Percentiles rank a stretch among this genome's conserved stretches.
Evolutionary conservation across 2,797 vertebrate species (phyloP).

Genomic region (Anniella stebbinsi): DNA sequence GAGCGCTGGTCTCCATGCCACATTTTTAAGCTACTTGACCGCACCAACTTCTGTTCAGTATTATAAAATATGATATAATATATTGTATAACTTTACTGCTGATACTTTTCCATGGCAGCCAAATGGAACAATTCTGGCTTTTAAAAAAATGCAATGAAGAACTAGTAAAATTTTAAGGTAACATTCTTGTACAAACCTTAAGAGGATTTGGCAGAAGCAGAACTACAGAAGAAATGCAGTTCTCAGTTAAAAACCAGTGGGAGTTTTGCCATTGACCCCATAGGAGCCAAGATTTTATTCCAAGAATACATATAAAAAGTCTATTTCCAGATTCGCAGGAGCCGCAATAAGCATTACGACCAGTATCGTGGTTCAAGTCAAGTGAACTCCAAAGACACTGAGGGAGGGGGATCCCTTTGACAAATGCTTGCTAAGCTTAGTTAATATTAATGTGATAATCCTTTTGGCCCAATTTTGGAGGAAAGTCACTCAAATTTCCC

Average conservation of each 20-base stretch:
- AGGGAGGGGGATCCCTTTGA: not conserved
- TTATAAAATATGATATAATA: conserved; percentile 25
- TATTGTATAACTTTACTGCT: conserved; percentile 22
- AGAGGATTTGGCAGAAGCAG: conserved; percentile 19
- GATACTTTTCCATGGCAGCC: not conserved
- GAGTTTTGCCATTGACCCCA: conserved; percentile 22
- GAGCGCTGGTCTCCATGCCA: not conserved
- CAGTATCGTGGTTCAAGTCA: not conserved
- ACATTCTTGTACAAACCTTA: conserved; percentile 17
- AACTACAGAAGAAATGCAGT: conserved; percentile 17
- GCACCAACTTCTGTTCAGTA: conserved; percentile 27
- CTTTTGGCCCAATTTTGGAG: not conserved
- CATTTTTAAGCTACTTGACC: conserved; percentile 30
- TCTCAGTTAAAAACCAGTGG: conserved; percentile 15
- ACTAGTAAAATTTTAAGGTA: conserved; percentile 29
- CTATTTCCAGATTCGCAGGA: conserved; percentile 28
- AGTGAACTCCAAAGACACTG: not conserved
- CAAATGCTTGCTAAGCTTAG: conserved; percentile 16
- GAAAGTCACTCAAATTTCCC: not conserved
- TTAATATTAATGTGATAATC: conserved; percentile 10
- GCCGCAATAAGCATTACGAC: not conserved
- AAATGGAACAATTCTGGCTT: conserved; percentile 30
- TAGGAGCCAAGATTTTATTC: conserved; percentile 29
- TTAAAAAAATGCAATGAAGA: not conserved
- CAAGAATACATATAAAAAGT: conserved; percentile 27